These are phyloP conservation scores for Cisticola juncidis DNA, from an alignment of 2,113 vertebrate genomes.

Conservation along the genomic window DNA sequence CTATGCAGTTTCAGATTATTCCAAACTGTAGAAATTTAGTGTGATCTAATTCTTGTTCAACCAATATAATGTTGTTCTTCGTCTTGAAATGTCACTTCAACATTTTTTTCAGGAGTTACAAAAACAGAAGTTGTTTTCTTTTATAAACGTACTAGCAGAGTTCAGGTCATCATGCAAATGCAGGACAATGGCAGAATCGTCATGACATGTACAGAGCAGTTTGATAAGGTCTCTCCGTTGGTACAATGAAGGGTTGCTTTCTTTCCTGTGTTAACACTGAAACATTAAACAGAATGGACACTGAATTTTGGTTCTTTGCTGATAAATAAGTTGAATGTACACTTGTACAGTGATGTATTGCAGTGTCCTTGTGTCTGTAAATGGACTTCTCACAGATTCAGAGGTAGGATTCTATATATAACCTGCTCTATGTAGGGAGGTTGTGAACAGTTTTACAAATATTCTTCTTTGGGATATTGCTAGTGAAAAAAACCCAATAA, in stretches of 20 bases:
- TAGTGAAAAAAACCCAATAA: not conserved
- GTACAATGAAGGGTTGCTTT: not conserved
- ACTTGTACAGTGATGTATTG: not conserved
- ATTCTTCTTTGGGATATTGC: not conserved
- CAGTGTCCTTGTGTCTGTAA: not conserved
- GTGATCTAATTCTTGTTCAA: not conserved
- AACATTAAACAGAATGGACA: not conserved
- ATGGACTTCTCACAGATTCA: slow-evolving; percentile 8
- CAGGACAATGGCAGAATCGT: not conserved
- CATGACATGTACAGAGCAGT: not conserved
- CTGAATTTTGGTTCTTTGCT: not conserved
- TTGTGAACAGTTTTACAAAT: not conserved
- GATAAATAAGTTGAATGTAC: not conserved
- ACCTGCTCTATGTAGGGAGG: not conserved
- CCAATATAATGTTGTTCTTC: not conserved
- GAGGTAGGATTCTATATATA: not conserved
- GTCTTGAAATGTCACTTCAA: not conserved
- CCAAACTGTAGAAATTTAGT: not conserved
- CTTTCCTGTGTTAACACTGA: not conserved
- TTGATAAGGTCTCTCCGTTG: not conserved
- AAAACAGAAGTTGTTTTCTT: not conserved
- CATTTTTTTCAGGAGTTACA: not conserved
- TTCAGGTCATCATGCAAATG: not conserved
- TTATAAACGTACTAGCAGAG: not conserved
- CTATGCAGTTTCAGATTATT: not conserved